phyloP scores from a whole-genome alignment of 2,888 invertebrate genomes.

The Eupithecia vulgata region DNA sequence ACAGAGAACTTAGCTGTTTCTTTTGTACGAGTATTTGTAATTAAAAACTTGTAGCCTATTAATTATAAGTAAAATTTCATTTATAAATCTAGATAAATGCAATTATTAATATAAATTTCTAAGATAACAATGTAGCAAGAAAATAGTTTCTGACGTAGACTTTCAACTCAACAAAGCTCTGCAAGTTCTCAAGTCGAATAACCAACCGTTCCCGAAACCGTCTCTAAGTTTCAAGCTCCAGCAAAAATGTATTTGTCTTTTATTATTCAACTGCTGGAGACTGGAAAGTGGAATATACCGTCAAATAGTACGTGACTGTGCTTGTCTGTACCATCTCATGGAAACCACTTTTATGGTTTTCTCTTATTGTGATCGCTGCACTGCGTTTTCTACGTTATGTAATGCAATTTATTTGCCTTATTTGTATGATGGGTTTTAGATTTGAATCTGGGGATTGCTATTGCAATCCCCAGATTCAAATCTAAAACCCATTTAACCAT shows the following conservation, averaged over 20 bases:
- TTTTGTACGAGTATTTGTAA: not conserved
- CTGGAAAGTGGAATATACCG: conserved; percentile 76
- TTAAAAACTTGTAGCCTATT: not conserved
- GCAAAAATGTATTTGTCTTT: conserved; percentile 71
- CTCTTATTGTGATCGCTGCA: conserved; percentile 60
- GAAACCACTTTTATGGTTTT: conserved; percentile 63
- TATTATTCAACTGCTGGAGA: conserved; percentile 76
- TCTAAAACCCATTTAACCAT: too few species aligned
- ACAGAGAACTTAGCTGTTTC: not conserved
- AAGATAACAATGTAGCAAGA: not conserved
- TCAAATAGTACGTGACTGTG: conserved; percentile 73
- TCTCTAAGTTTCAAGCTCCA: conserved; percentile 36
- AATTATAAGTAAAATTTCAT: not conserved
- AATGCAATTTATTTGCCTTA: conserved; percentile 48
- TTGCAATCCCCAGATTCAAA: too few species aligned
- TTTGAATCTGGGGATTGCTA: not conserved
- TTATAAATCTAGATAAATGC: not conserved
- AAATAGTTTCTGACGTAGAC: not conserved
- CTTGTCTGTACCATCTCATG: conserved; percentile 59
- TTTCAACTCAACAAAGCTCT: not conserved
- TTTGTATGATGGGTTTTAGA: conserved; percentile 6
- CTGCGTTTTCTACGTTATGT: conserved; percentile 55
- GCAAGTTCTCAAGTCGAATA: not conserved
- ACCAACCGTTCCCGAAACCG: conserved; percentile 5
- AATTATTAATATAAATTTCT: not conserved